Evolutionary conservation across 2,888 invertebrate genomes (phyloP).

Genomic region (Dioctria rufipes): DNA sequence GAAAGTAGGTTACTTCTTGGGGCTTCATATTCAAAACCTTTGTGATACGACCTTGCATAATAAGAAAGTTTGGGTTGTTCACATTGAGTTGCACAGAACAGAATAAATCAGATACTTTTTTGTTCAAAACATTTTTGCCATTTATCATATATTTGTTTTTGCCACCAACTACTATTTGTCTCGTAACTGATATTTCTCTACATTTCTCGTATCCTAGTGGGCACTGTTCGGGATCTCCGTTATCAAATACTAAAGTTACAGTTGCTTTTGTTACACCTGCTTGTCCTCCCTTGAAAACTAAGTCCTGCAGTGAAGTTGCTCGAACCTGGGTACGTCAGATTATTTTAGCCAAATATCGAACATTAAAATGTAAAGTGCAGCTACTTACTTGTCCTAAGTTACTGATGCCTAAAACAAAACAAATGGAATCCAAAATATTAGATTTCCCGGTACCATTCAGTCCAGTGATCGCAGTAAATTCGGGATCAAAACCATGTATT

Average conservation of each 20-base stretch:
- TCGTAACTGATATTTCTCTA: conserved; percentile 91
- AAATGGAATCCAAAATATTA: conserved; percentile 97
- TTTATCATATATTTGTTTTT: conserved; percentile 96
- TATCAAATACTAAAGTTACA: conserved; percentile 97
- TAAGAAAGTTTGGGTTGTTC: conserved; percentile 99
- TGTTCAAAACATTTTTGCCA: conserved; percentile 91
- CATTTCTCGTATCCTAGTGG: conserved; percentile 94
- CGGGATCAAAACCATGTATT: conserved; percentile 91
- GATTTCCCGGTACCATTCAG: conserved; percentile 98
- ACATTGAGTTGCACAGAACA: conserved; percentile 97
- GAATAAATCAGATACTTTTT: conserved; percentile 93
- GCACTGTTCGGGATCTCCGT: conserved; percentile 83
- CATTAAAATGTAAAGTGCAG: neutral
- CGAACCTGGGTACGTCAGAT: conserved; percentile 78
- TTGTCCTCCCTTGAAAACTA: conserved; percentile 98
- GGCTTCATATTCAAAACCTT: conserved; percentile 99
- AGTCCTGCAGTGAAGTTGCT: conserved; percentile 90
- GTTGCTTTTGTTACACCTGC: conserved; percentile 96
- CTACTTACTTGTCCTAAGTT: conserved; percentile 88
- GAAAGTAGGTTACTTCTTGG: conserved; percentile 79
- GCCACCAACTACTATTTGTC: conserved; percentile 89
- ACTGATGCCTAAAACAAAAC: conserved; percentile 96
- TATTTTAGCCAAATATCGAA: neutral
- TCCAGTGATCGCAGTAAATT: conserved; percentile 98
- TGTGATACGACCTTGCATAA: conserved; percentile 99